Percentiles rank a stretch among this genome's conserved stretches.
phyloP scores from a whole-genome alignment of 2,888 invertebrate species.

The Diaphora mendica region DNA sequence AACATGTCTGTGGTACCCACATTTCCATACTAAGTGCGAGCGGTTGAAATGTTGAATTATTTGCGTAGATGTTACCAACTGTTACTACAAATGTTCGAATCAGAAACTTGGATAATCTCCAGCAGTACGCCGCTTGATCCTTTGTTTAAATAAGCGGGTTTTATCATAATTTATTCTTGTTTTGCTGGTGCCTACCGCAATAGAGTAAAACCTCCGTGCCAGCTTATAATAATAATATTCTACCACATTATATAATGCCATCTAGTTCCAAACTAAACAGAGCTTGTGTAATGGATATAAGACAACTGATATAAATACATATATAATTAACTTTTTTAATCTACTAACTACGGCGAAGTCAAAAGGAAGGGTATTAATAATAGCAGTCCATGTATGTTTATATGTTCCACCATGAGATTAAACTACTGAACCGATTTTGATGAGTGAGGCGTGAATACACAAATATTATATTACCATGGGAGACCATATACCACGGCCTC shows the following conservation, averaged over 20 bases:
- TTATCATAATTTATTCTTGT: neutral
- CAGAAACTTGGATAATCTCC: conserved; percentile 7
- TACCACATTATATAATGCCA: too few relatives aligned
- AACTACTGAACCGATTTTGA: too few relatives aligned
- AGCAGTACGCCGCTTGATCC: neutral
- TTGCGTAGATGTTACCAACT: conserved; percentile 22
- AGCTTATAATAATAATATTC: neutral
- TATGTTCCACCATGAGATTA: too few relatives aligned
- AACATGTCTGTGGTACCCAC: conserved; percentile 32
- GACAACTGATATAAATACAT: neutral
- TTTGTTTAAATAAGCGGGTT: neutral
- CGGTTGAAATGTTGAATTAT: conserved; percentile 40
- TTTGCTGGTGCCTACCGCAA: neutral
- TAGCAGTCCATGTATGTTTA: too few relatives aligned
- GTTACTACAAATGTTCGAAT: conserved; percentile 10
- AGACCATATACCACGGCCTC: too few relatives aligned
- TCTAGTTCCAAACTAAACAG: too few relatives aligned
- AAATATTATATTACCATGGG: too few relatives aligned
- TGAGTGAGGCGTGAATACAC: too few relatives aligned
- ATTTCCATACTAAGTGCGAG: conserved; percentile 53
- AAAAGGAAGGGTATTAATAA: too few relatives aligned
- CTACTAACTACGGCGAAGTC: too few relatives aligned
- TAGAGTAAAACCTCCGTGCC: neutral
- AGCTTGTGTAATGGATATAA: too few relatives aligned
- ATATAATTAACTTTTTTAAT: neutral